A percentile compares a stretch with the other conserved stretches of the same genome.
phyloP scores from a whole-genome alignment of 2,888 invertebrate species.

The Balanococcus diminutus region DNA sequence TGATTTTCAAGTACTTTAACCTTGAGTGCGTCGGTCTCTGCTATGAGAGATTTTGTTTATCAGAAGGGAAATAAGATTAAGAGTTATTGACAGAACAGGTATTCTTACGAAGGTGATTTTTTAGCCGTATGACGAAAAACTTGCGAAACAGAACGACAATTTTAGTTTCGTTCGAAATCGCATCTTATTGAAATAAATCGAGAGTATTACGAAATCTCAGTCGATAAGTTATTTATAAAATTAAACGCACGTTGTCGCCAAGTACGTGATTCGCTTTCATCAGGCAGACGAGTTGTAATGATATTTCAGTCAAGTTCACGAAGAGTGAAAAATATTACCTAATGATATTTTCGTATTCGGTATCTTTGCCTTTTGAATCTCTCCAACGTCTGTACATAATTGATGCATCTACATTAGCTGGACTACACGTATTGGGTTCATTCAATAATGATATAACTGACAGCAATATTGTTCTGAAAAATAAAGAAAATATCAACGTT shows the following conservation, averaged over 20 bases:
- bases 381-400: constrained; percentile 99
- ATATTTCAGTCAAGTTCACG: not conserved
- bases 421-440: constrained; percentile 99
- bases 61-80: not conserved
- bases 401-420: constrained; percentile 99
- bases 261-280: not conserved
- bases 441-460: constrained; percentile 98
- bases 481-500: not conserved
- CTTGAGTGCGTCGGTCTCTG: not conserved
- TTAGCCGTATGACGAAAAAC: not conserved
- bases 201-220: constrained; percentile 2
- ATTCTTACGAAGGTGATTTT: not conserved
- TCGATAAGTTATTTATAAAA: constrained; percentile 32
- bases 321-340: constrained; percentile 68
- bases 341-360: constrained; percentile 99
- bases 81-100: not conserved
- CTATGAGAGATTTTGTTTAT: not conserved
- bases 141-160: not conserved
- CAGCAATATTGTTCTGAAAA: constrained; percentile 84
- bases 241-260: not conserved
- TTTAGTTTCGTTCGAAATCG: not conserved
- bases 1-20: not conserved
- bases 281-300: too few relatives aligned
- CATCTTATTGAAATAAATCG: not conserved
- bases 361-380: constrained; percentile 96